Conservation (phyloP, 2,888 invertebrate genomes). For the Pollenia amentaria region DNA sequence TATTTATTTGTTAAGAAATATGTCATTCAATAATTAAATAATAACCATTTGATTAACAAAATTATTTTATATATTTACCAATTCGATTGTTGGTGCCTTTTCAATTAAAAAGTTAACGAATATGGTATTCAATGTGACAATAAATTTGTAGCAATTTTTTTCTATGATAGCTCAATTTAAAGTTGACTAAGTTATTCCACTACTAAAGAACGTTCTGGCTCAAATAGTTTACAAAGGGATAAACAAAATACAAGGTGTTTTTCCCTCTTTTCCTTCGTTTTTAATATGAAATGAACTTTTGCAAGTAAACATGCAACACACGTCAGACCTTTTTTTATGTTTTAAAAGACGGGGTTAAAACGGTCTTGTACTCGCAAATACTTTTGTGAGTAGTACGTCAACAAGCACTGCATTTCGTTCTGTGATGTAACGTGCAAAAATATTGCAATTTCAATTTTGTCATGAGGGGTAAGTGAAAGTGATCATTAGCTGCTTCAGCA, state of each 20-base stretch:
- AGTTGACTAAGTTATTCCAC: not conserved
- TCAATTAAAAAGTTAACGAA: no score
- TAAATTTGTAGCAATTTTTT: no score
- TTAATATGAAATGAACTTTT: constrained; percentile 18
- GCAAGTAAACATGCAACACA: constrained; percentile 49
- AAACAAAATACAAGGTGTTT: constrained; percentile 39
- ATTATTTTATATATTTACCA: no score
- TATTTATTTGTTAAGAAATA: no score
- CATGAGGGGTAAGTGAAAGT: constrained; percentile 58
- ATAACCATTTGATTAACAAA: no score
- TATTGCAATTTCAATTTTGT: constrained; percentile 16
- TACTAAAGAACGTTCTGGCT: not conserved
- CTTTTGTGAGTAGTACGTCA: not conserved
- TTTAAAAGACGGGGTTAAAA: constrained; percentile 40
- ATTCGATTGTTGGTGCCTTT: no score
- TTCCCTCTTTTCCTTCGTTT: not conserved
- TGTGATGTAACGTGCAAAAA: not conserved
- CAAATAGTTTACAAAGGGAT: constrained; percentile 8
- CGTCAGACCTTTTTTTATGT: constrained; percentile 32
- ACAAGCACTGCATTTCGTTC: not conserved
- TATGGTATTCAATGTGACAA: no score
- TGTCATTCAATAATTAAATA: no score
- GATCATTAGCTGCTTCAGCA: constrained; percentile 63
- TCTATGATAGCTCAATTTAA: no score
- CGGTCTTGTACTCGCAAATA: not conserved